Base-by-base conservation (phyloP, 1,140 invertebrate genomes). In the Thaumatotibia leucotreta region DNA sequence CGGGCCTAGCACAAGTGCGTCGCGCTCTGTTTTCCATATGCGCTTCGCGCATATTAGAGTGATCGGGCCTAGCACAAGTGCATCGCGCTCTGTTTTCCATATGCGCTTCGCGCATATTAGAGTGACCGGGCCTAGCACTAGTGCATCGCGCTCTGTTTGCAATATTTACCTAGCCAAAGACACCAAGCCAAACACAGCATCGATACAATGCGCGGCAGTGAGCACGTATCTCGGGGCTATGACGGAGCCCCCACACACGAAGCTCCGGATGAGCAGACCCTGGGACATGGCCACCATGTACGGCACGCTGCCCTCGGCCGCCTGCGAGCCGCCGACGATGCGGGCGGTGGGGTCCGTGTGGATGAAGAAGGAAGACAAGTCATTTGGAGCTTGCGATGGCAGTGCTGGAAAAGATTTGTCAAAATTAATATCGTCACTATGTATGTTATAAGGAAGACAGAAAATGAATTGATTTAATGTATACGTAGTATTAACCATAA, bases 171-270 rank as follows among this genome's bases (percentile, higher is more conserved):
- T 77, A 66, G 45, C 64, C 5, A 84, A 66, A 11, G 69, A 64
- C 5, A 74, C 76, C 6, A 54, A 54, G 27, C 54, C 66, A 50
- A 69, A 68, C 0, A 76, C 70, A 17, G 75, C 68, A n/a, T 10
- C 64, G 4, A 86, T 77, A 29, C 87, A 89, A 32, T 89, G 87
- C 5, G 84, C 87, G 0, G 84, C 87, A 0, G 85, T 89, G 4
- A 89, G 64, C 0, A 87, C 63, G 17, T 74, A 75, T 3, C 79
- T 64, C 9, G 45, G 64, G 11, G 71, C 69, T 11, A 89, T 39
- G 2, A 89, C 27, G 1, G 84, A 84, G 1, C 73, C 85, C 8
- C 86, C 85, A 63, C 87, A 89, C 6, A 81, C 0, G 64, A 83
- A 83, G 24, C 23, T 74, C 1, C 80, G 68, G 10, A 79, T 0